Percentiles rank a stretch among this genome's conserved stretches.
Evolutionary conservation across 1,140 invertebrate species (phyloP).

Genomic region (Aphis gossypii): DNA sequence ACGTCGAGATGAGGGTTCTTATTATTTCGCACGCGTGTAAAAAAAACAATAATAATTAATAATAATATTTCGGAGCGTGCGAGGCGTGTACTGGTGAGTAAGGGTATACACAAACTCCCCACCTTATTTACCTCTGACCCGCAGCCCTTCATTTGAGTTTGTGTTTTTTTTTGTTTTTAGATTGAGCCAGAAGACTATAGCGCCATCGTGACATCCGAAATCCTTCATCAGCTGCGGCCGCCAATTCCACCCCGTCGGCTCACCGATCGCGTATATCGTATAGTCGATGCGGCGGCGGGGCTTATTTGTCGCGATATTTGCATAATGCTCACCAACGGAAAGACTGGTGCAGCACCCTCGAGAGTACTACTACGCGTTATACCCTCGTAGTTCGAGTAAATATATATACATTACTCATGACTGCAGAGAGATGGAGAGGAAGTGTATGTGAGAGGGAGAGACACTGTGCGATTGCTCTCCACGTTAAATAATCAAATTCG

Average conservation of each 20-base stretch:
- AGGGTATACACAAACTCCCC: not conserved
- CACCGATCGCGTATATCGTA: not conserved
- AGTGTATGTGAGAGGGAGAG: not conserved
- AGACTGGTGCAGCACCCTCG: constrained; percentile 5
- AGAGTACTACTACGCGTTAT: not conserved
- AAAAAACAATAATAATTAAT: constrained; percentile 22
- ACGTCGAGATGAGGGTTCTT: not conserved
- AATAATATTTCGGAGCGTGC: not conserved
- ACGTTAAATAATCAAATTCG: constrained; percentile 40
- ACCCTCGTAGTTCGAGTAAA: not conserved
- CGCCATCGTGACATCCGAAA: constrained; percentile 26
- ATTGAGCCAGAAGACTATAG: not conserved
- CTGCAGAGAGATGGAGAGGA: not conserved
- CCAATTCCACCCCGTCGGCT: not conserved
- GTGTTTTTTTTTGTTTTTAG: not conserved
- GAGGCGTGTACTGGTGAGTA: not conserved
- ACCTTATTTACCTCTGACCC: not conserved
- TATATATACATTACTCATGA: not conserved
- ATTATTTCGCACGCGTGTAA: not conserved
- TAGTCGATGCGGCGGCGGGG: not conserved
- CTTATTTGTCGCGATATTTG: constrained; percentile 43
- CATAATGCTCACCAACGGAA: constrained; percentile 30
- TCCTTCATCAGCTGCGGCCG: not conserved
- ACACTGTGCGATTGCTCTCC: not conserved
- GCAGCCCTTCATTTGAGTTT: not conserved